Evolutionary conservation across 2,797 vertebrate species (phyloP).

Genomic region (Naso thynnoides): DNA sequence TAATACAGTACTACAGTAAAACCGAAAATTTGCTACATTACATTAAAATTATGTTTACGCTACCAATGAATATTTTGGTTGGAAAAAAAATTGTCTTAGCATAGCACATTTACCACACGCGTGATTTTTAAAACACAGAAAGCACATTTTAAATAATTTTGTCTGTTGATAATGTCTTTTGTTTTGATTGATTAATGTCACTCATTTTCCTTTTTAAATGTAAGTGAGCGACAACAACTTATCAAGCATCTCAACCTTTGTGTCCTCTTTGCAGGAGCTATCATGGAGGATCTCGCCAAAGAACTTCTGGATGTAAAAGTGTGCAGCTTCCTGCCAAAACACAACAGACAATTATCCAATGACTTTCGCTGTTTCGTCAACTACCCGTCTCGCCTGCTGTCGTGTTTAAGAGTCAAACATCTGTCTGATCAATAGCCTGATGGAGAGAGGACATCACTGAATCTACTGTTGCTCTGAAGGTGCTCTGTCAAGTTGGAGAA

Average conservation of each 20-base stretch:
- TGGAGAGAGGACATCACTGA: background rate
- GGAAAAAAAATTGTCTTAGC: too few species aligned
- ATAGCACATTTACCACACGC: too few species aligned
- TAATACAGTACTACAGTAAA: too few species aligned
- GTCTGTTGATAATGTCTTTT: too few species aligned
- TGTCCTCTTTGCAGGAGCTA: conserved; percentile 82
- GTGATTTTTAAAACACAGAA: too few species aligned
- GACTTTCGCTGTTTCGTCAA: conserved; percentile 95
- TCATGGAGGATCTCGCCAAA: conserved; percentile 90
- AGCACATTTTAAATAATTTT: too few species aligned
- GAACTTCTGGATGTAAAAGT: conserved; percentile 87
- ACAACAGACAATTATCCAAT: conserved; percentile 91
- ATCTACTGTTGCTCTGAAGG: too few species aligned
- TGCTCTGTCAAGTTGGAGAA: too few species aligned
- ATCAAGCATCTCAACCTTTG: background rate
- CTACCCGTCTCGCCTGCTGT: conserved; percentile 88
- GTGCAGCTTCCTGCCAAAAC: conserved; percentile 91
- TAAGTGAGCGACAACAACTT: background rate
- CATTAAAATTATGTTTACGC: too few species aligned
- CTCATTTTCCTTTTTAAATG: too few species aligned
- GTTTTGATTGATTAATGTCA: too few species aligned
- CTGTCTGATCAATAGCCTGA: background rate
- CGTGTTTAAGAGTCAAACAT: conserved; percentile 27
- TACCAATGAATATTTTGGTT: background rate
- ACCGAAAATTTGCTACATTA: too few species aligned